A percentile compares a stretch with the other conserved stretches of the same genome.
Conservation (phyloP, 2,113 vertebrate species). For the Rhombomys opimus region DNA sequence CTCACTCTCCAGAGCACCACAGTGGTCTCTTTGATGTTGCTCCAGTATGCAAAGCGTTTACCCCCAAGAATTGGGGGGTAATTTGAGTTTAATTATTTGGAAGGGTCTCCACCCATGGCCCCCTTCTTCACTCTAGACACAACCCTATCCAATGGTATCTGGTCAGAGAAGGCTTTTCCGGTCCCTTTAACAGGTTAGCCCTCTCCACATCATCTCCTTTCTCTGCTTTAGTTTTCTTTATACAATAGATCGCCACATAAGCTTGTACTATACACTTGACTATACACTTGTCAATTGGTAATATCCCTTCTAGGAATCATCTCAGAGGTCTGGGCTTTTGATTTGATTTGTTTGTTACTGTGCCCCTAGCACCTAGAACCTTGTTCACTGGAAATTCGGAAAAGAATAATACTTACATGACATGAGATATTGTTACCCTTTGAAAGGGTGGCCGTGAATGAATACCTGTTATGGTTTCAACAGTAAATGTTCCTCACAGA, state of each 20-base stretch:
- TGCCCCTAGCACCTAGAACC: neutral
- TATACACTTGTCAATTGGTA: neutral
- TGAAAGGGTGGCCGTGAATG: neutral
- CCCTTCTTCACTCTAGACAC: neutral
- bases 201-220: neutral
- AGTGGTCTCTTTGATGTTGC: neutral
- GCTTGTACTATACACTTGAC: neutral
- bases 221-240: constrained; percentile 35
- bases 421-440: neutral
- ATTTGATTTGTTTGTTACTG: neutral
- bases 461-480: neutral
- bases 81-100: neutral
- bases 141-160: neutral
- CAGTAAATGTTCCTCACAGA: neutral
- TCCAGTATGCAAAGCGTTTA: neutral
- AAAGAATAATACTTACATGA: constrained; percentile 11
- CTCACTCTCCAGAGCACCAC: neutral
- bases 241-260: neutral
- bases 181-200: neutral
- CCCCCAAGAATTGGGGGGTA: neutral
- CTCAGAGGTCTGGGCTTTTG: constrained; percentile 5
- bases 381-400: constrained; percentile 40
- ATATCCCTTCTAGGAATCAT: constrained; percentile 13
- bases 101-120: neutral
- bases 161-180: neutral